These are phyloP conservation scores for Otolemur crassicaudatus DNA, from an alignment of 2,797 vertebrate genomes.

Conservation along the genomic window DNA sequence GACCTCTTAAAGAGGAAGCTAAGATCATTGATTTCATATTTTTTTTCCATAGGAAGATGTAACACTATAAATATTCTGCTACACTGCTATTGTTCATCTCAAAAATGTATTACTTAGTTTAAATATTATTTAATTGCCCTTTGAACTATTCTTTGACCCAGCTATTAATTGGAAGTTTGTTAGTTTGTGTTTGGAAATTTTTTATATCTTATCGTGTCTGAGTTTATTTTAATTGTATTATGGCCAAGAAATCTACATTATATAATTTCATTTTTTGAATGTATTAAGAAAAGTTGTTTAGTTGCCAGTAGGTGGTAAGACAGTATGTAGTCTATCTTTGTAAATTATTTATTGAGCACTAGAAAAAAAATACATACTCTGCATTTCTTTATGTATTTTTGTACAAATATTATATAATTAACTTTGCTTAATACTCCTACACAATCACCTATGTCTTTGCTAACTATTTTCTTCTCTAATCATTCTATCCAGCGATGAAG, in stretches of 20 bases:
- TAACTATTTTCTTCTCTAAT: background rate
- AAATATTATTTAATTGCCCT: background rate
- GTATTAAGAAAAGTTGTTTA: background rate
- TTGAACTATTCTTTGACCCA: background rate
- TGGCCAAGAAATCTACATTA: background rate
- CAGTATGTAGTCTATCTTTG: background rate
- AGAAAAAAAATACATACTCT: background rate
- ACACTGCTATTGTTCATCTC: background rate
- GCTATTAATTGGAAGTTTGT: background rate
- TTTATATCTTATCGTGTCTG: background rate
- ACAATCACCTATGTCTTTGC: background rate
- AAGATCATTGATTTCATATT: background rate
- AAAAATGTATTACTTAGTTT: background rate
- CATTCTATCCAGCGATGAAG: background rate
- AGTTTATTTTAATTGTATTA: background rate
- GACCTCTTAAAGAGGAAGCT: background rate
- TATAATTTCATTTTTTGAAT: background rate
- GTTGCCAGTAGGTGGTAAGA: too few species aligned
- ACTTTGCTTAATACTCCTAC: background rate
- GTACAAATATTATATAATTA: background rate
- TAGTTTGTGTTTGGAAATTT: background rate
- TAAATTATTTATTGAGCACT: background rate
- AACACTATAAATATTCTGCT: background rate
- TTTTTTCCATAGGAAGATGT: background rate
- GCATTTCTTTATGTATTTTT: background rate